These are phyloP conservation scores for Palythoa caribaeorum DNA, from an alignment of 92 coral and sea anemone genomes.

Conservation along the genomic window DNA sequence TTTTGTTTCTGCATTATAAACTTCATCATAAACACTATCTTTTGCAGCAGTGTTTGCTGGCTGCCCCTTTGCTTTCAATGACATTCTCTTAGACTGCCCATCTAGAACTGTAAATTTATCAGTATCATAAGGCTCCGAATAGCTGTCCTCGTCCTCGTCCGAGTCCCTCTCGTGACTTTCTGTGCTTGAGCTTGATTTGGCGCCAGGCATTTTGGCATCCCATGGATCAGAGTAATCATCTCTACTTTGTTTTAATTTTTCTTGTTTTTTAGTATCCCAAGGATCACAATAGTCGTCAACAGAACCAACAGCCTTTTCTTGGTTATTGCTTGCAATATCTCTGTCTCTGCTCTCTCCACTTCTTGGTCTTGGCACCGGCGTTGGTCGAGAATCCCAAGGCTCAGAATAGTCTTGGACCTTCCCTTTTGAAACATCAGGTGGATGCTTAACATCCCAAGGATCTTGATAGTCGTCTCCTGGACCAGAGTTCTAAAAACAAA, in stretches of 20 bases:
- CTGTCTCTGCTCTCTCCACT: constrained; percentile 49
- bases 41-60: constrained; percentile 49
- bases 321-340: constrained; percentile 11
- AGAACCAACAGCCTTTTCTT: constrained; percentile 30
- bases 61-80: constrained; percentile 81
- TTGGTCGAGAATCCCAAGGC: constrained; percentile 67
- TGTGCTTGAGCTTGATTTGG: constrained; percentile 32
- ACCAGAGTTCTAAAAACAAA: not conserved
- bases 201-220: constrained; percentile 70
- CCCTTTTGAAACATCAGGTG: not conserved
- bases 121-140: constrained; percentile 87
- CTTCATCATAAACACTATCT: constrained; percentile 43
- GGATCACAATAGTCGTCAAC: constrained; percentile 81
- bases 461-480: constrained; percentile 78
- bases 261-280: constrained; percentile 69
- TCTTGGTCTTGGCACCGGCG: constrained; percentile 50
- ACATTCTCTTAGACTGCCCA: constrained; percentile 77
- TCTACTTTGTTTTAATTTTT: constrained; percentile 45
- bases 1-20: constrained; percentile 25
- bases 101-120: constrained; percentile 82
- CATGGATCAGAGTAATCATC: constrained; percentile 95
- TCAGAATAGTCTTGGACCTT: constrained; percentile 47
- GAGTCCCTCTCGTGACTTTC: constrained; percentile 70
- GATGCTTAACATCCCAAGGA: constrained; percentile 63
- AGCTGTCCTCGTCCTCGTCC: constrained; percentile 81